Evolutionary conservation across 2,888 invertebrate species (phyloP), one percentile per base, ranked within the genome.

Genomic region (Catocala nupta): DNA sequence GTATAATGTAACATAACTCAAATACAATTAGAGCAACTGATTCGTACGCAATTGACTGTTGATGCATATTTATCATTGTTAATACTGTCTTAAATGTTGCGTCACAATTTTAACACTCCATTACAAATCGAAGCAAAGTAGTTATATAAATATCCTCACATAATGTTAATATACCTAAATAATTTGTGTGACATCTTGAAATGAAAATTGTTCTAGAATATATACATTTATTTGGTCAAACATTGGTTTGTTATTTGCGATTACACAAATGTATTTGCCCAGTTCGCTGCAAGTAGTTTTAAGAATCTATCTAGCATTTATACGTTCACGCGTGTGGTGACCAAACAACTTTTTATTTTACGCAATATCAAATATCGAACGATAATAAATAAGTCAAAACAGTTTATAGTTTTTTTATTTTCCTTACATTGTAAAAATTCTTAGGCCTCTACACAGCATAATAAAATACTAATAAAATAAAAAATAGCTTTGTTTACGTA

Each of bases 291-390:
- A 78, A 81, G 83, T 84, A 83, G 81, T 82, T 80, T 78, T 79
- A 82, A 82, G 77, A 16, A 47, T 4, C 16, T 81, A 85, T 81
- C 77, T 87, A 89, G 90, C 90, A 89, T 92, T 90, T 90, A 88
- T 87, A 86, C 75, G 81, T 85, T 90, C 87, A 90, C 85, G 78
- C 82, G 84, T 87, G 88, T 88, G 88, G 87, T 89, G 90, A 90
- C 91, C 88, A 89, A 88, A 88, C 85, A 83, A 81, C 83, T 82
- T 86, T 87, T 86, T 86, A 77, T 71, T 87, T 88, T 89, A 88
- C 86, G 88, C 88, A 86, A 87, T 87, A 83, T 84, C 80, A 82
- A 86, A 86, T 88, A 89, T 88, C 84, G 81, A 87, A 86, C 70
- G 82, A 87, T 86, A 90, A 89, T 88, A 89, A 88, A 86, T 89